Evolutionary conservation across 2,797 vertebrate genomes (phyloP).

Genomic region (Gobio occitaniae): DNA sequence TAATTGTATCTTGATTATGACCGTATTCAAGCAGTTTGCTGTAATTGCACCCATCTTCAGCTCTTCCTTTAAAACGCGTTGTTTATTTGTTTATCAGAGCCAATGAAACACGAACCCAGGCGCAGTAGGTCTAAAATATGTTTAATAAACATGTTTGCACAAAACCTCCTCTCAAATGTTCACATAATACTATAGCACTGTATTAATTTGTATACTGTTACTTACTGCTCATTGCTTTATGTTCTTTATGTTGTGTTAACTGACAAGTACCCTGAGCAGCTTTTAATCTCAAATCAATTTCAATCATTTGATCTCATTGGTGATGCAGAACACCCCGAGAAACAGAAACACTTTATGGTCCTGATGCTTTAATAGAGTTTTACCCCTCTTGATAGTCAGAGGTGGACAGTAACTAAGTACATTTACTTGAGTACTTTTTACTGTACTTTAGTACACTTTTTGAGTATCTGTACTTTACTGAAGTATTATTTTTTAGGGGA

Average conservation of each 20-base stretch:
- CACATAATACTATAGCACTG: background rate
- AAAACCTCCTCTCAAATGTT: background rate
- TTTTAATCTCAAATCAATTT: background rate
- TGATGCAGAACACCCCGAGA: background rate
- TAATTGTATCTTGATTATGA: background rate
- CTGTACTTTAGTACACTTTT: no score
- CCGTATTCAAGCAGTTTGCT: background rate
- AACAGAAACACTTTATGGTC: background rate
- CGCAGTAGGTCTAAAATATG: constrained; percentile 66
- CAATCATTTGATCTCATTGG: background rate
- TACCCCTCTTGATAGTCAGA: background rate
- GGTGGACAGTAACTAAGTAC: no score
- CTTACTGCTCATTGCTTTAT: background rate
- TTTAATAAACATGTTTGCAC: background rate
- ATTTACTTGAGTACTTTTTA: no score
- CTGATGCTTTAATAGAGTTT: constrained; percentile 12
- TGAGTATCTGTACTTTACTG: no score
- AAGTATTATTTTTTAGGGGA: no score
- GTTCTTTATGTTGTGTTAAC: background rate
- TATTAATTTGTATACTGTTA: background rate
- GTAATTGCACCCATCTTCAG: background rate
- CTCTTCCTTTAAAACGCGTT: constrained; percentile 47
- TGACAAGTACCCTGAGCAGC: no score
- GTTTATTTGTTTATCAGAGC: constrained; percentile 70
- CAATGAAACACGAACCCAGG: constrained; percentile 42